These are phyloP conservation scores for Acipenser transmontanus DNA, from an alignment of 2,797 vertebrate species.

Conservation along the genomic window DNA sequence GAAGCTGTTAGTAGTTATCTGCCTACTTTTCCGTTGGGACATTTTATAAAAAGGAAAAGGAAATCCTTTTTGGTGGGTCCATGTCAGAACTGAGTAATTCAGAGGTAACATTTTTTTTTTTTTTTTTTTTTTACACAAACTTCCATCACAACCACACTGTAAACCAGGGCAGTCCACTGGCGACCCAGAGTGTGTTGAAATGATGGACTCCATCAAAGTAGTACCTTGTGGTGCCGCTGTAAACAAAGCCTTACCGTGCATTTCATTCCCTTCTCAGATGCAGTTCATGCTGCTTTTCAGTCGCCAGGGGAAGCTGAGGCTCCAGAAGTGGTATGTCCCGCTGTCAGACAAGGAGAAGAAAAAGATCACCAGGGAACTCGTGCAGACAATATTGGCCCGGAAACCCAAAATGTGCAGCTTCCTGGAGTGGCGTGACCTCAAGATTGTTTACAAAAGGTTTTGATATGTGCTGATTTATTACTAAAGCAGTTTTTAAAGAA, in stretches of 20 bases:
- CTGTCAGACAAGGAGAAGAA: conserved; percentile 97
- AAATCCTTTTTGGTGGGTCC: no score
- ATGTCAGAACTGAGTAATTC: neutral
- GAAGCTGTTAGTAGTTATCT: no score
- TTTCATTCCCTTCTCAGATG: conserved; percentile 71
- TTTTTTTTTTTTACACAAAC: neutral
- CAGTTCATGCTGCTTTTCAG: conserved; percentile 99
- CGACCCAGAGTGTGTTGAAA: neutral
- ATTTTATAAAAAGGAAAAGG: no score
- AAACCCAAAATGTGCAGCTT: conserved; percentile 99
- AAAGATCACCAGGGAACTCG: conserved; percentile 95
- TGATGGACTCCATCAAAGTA: neutral
- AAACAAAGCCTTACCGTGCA: neutral
- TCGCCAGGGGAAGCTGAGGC: conserved; percentile 92
- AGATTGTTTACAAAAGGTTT: conserved; percentile 96
- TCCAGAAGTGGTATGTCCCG: conserved; percentile 98
- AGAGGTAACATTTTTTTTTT: neutral
- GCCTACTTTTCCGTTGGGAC: no score
- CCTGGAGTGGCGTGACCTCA: conserved; percentile 95
- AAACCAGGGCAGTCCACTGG: neutral
- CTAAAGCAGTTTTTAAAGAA: no score
- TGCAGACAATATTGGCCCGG: conserved; percentile 90
- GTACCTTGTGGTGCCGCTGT: neutral
- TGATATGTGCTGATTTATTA: no score
- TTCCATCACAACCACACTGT: neutral